A percentile compares a stretch with the other conserved stretches of the same genome.
Conservation (phyloP, 2,113 vertebrate species). For the Orycteropus afer region DNA sequence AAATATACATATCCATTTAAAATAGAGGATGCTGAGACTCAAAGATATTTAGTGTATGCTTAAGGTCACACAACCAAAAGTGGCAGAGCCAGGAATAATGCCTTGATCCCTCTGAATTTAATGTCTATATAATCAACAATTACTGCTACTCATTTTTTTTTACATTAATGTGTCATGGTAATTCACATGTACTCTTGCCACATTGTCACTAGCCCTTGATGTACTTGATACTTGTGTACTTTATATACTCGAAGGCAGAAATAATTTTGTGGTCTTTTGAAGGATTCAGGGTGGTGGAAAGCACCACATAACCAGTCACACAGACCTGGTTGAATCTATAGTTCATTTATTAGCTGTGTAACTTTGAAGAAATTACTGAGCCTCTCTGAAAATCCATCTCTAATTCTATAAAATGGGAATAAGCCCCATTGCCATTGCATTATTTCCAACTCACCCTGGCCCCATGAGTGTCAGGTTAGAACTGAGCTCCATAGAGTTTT, state of each 20-base stretch:
- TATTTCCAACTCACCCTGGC: not conserved
- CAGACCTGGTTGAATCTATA: not conserved
- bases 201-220: not conserved
- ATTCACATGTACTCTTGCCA: not conserved
- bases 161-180: not conserved
- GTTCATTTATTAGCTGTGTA: not conserved
- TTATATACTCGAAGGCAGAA: not conserved
- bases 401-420: not conserved
- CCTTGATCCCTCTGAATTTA: not conserved
- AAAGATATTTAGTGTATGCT: not conserved
- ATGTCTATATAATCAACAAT: not conserved
- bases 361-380: not conserved
- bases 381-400: not conserved
- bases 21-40: not conserved
- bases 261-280: not conserved
- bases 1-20: not conserved
- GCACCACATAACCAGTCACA: not conserved
- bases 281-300: not conserved
- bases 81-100: not conserved
- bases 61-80: not conserved
- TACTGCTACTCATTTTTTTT: not conserved
- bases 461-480: not conserved
- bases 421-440: not conserved
- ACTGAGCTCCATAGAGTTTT: not conserved
- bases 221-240: too few relatives aligned